Evolutionary conservation across 2,888 invertebrate species (phyloP).

Genomic region (Rhimphoctona megacephalus): DNA sequence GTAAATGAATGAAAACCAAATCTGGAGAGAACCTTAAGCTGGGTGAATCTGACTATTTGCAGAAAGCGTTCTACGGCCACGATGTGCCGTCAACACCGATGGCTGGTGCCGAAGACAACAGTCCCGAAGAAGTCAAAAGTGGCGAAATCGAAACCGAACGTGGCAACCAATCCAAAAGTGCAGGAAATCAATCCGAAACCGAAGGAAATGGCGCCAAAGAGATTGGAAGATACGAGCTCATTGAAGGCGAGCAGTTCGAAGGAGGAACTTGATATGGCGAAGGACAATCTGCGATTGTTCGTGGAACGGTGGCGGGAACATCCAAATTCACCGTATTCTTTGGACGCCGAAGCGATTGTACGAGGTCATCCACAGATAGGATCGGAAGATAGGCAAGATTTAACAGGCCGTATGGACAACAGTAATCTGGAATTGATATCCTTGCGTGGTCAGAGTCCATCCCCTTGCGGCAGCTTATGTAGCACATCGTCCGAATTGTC

Average conservation of each 20-base stretch:
- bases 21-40: constrained; percentile 71
- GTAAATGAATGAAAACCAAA: constrained; percentile 68
- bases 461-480: constrained; percentile 91
- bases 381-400: constrained; percentile 36
- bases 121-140: constrained; percentile 77
- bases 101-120: constrained; percentile 89
- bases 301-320: constrained; percentile 96
- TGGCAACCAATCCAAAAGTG: constrained; percentile 68
- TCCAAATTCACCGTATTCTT: constrained; percentile 94
- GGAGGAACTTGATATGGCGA: constrained; percentile 90
- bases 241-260: constrained; percentile 71
- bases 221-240: constrained; percentile 13
- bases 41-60: constrained; percentile 84
- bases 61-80: constrained; percentile 92
- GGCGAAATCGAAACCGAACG: constrained; percentile 76
- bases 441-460: constrained; percentile 91
- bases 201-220: not conserved
- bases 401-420: constrained; percentile 21
- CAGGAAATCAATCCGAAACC: constrained; percentile 30
- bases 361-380: constrained; percentile 43
- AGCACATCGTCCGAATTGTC: constrained; percentile 85
- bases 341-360: constrained; percentile 85
- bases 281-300: constrained; percentile 93
- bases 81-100: constrained; percentile 94
- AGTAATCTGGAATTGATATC: constrained; percentile 75